Evolutionary conservation across 2,797 vertebrate species (phyloP), one percentile per base, ranked within the genome.

Genomic region (Staurois parvus): DNA sequence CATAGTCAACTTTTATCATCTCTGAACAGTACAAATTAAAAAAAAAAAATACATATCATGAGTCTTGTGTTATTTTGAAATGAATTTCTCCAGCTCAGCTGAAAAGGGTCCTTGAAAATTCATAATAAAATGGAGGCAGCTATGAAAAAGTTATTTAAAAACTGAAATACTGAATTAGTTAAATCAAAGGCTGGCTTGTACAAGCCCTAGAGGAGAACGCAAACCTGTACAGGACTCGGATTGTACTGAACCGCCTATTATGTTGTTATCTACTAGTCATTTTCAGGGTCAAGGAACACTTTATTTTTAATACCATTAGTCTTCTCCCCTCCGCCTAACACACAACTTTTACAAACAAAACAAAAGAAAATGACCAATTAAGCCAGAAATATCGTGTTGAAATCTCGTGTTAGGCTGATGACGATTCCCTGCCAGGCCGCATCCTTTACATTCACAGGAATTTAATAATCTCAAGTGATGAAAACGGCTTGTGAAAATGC

Each of bases 281-380:
- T 85, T 85, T 85, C 64, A 59, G 84, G 84, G 84, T 85, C 84
- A 85, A n/a, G 21, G 75, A 72, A 52, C 68, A 52, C 80, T 78
- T 86, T 86, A 64, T 86, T 34, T 78, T 82, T 83, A 78, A 86
- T 78, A 76, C 32, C 79, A 76, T 85, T 62, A 73, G 59, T 32
- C 29, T 42, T 56, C 62, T 70, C 45, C 66, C 66, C 48, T 84
- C 29, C 52, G 15, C 21, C 42, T 74, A 30, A 78, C 79, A 30
- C 67, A 86, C 66, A 86, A 82, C 85, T 78, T 91, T 92, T 93
- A 91, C 92, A 92, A 94, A 93, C 91, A 85, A 94, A 93, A 90
- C 91, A 91, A 87, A 89, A 90, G 84, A 90, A 91, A 76, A 78
- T 77, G 69, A 81, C 69, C 68, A 72, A 77, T 77, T 76, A 84